A percentile compares a stretch with the other conserved stretches of the same genome.
Evolutionary conservation across 2,113 vertebrate genomes (phyloP).

Genomic region (Acrocephalus kingi): DNA sequence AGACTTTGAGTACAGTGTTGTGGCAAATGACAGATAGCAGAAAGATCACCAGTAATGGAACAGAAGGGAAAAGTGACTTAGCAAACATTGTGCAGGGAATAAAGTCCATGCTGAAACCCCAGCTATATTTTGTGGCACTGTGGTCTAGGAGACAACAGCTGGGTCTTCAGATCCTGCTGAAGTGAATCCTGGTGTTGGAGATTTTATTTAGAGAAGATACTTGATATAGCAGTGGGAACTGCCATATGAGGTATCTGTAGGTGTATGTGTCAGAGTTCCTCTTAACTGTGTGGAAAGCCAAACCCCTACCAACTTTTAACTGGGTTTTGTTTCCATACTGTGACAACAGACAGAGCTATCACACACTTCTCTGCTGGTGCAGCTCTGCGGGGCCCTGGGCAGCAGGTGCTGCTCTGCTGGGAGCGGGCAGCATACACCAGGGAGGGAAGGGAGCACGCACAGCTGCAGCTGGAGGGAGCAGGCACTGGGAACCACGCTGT

Average conservation of each 20-base stretch:
- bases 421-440: background rate
- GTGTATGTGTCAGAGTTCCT: background rate
- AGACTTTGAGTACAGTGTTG: background rate
- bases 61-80: background rate
- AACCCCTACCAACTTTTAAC: background rate
- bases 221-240: background rate
- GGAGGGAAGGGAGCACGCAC: background rate
- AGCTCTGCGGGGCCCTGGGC: background rate
- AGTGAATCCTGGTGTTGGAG: background rate
- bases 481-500: background rate
- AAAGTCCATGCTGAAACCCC: background rate
- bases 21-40: background rate
- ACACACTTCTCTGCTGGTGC: fast-evolving
- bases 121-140: too few relatives aligned
- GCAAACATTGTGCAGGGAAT: background rate
- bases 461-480: background rate
- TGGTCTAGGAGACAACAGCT: background rate
- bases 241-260: background rate
- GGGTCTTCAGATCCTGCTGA: background rate
- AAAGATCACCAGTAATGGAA: background rate
- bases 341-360: background rate
- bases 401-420: background rate
- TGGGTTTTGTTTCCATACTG: background rate
- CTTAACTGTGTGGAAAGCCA: background rate
- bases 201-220: background rate